Evolutionary conservation across 2,113 vertebrate genomes (phyloP).

Genomic region (Neolamprologus fasciatus): DNA sequence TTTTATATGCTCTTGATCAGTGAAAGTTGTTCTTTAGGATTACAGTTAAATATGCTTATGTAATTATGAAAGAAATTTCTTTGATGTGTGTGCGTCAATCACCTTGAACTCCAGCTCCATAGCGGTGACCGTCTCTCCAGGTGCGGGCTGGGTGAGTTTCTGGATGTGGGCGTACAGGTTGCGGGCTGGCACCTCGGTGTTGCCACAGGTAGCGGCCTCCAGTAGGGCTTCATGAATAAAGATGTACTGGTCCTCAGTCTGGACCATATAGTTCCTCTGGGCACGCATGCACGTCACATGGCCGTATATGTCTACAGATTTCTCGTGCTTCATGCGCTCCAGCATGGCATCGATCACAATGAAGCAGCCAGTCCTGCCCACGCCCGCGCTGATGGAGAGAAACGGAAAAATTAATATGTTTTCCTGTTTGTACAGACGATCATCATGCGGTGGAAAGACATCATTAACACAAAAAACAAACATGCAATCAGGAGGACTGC

Average conservation of each 20-base stretch:
- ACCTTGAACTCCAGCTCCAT: constrained; percentile 99
- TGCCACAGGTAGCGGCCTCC: constrained; percentile 86
- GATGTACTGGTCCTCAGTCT: constrained; percentile 96
- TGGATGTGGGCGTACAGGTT: constrained; percentile 94
- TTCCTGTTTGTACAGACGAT: background rate
- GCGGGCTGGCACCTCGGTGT: constrained; percentile 89
- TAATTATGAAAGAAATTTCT: background rate
- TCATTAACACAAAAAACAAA: background rate
- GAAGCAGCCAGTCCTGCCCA: constrained; percentile 92
- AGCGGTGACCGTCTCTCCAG: constrained; percentile 85
- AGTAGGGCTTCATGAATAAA: constrained; percentile 94
- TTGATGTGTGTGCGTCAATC: background rate
- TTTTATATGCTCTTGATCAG: background rate
- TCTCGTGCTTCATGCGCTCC: constrained; percentile 94
- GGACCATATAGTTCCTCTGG: constrained; percentile 97
- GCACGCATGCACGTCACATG: constrained; percentile 95
- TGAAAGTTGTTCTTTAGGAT: background rate
- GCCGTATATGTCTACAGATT: constrained; percentile 91
- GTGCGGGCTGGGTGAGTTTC: constrained; percentile 90
- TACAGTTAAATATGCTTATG: background rate
- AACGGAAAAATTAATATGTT: background rate
- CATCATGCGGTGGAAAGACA: background rate
- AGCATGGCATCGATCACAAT: constrained; percentile 94
- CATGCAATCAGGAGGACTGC: background rate
- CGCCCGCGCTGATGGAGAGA: constrained; percentile 75